These are phyloP conservation scores for Gambusia holbrooki DNA, from an alignment of 2,113 vertebrate species.

Conservation along the genomic window DNA sequence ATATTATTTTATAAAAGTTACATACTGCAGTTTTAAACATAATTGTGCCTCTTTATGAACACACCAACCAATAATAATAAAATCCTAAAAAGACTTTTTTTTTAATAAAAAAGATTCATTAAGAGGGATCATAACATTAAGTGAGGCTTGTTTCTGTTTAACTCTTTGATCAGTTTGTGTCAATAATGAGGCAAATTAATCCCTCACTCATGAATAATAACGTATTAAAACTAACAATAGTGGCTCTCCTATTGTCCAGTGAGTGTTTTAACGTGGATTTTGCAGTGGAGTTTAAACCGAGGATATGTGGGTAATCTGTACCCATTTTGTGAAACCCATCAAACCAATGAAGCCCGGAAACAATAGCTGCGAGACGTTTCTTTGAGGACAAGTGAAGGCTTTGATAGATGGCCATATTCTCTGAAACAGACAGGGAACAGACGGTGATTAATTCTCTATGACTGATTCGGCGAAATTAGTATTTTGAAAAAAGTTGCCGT, in stretches of 20 bases:
- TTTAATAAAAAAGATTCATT: neutral
- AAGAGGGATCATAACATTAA: neutral
- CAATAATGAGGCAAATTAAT: constrained; percentile 30
- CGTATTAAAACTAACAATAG: constrained; percentile 7
- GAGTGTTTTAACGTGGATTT: constrained; percentile 22
- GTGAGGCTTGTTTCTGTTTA: neutral
- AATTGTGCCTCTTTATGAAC: neutral
- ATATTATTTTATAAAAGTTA: no score
- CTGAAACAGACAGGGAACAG: constrained; percentile 68
- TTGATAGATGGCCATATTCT: constrained; percentile 77
- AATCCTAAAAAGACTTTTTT: neutral
- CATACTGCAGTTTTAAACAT: no score
- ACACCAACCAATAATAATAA: neutral
- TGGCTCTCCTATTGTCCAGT: constrained; percentile 17
- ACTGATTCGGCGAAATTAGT: constrained; percentile 60
- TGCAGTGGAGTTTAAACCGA: constrained; percentile 45
- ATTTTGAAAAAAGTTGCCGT: constrained; percentile 55
- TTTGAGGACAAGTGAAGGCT: constrained; percentile 50
- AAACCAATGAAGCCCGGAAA: constrained; percentile 59
- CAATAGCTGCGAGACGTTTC: constrained; percentile 48
- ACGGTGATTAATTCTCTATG: constrained; percentile 79
- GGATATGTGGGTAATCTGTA: constrained; percentile 61
- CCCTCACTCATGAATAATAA: constrained; percentile 6
- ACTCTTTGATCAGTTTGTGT: neutral
- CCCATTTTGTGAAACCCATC: constrained; percentile 72